phyloP scores from a whole-genome alignment of 2,888 invertebrate species.

The Prostheceraeus crozeri region DNA sequence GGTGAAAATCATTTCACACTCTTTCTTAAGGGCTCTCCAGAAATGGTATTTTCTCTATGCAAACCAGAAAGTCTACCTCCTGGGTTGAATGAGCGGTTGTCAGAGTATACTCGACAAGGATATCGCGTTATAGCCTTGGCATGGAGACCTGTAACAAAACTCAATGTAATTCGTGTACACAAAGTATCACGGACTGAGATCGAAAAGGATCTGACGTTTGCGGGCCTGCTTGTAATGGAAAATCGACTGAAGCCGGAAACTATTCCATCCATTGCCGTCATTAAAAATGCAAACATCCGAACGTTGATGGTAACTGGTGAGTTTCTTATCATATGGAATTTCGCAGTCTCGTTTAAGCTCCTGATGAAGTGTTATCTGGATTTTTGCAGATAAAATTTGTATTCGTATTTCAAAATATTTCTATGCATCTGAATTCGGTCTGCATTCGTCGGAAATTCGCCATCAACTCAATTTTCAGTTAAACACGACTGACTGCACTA shows the following conservation, averaged over 20 bases:
- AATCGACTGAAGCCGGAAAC: conserved; percentile 85
- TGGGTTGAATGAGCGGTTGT: too few relatives aligned
- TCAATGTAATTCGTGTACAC: conserved; percentile 56
- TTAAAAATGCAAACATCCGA: conserved; percentile 74
- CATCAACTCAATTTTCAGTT: too few relatives aligned
- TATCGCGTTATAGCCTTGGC: conserved; percentile 61
- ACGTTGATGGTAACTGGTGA: conserved; percentile 89
- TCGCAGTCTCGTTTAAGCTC: too few relatives aligned
- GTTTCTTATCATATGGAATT: too few relatives aligned
- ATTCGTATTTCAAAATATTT: too few relatives aligned
- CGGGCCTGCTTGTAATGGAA: conserved; percentile 85
- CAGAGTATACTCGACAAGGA: conserved; percentile 60
- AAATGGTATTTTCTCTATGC: conserved; percentile 75
- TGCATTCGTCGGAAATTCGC: too few relatives aligned
- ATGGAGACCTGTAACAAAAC: conserved; percentile 53
- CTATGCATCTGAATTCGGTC: too few relatives aligned
- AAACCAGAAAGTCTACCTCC: conserved; percentile 64
- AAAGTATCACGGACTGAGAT: conserved; percentile 58
- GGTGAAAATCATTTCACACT: conserved; percentile 68
- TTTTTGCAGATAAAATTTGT: too few relatives aligned
- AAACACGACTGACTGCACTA: too few relatives aligned
- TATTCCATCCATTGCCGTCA: conserved; percentile 66
- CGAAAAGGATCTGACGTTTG: conserved; percentile 71
- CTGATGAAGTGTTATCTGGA: too few relatives aligned
- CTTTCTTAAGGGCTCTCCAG: conserved; percentile 80